Evolutionary conservation across 2,113 vertebrate genomes (phyloP).

Genomic region (Trogon melanurus): DNA sequence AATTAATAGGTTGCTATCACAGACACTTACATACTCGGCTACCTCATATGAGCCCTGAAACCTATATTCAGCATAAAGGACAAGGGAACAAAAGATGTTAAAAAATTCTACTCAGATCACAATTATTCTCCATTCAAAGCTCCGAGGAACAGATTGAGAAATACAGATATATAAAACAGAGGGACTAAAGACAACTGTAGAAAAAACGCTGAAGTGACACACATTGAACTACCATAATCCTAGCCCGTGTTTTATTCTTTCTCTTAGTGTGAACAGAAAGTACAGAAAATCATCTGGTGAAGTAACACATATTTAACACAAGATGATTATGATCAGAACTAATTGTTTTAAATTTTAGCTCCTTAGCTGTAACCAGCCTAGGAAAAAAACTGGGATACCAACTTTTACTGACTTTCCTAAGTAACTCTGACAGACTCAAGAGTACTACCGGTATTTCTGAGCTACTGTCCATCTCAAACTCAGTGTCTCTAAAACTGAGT

Average conservation of each 20-base stretch:
- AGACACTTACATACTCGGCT: not conserved
- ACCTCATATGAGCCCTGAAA: slow-evolving; percentile 16
- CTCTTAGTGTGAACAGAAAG: not conserved
- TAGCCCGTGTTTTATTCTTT: not conserved
- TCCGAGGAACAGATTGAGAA: slow-evolving; percentile 19
- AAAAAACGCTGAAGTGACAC: slow-evolving; percentile 3
- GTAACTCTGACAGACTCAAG: not conserved
- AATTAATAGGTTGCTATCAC: slow-evolving; percentile 5
- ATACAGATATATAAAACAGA: slow-evolving; percentile 1
- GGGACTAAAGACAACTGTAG: not conserved
- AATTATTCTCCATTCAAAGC: slow-evolving; percentile 23
- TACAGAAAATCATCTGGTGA: not conserved
- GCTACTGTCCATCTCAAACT: not conserved
- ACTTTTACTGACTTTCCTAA: not conserved
- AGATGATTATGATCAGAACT: not conserved
- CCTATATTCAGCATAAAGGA: slow-evolving; percentile 6
- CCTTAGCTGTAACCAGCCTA: not conserved
- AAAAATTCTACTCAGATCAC: slow-evolving; percentile 29
- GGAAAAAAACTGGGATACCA: not conserved
- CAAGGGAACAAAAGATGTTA: slow-evolving; percentile 34
- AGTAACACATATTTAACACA: not conserved
- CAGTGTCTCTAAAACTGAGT: accelerated
- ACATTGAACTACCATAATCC: not conserved
- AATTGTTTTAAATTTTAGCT: not conserved
- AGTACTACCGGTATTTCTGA: not conserved